Percentiles rank a stretch among this genome's conserved stretches.
phyloP scores from a whole-genome alignment of 2,113 vertebrate genomes.

The Catharus fuscescens region DNA sequence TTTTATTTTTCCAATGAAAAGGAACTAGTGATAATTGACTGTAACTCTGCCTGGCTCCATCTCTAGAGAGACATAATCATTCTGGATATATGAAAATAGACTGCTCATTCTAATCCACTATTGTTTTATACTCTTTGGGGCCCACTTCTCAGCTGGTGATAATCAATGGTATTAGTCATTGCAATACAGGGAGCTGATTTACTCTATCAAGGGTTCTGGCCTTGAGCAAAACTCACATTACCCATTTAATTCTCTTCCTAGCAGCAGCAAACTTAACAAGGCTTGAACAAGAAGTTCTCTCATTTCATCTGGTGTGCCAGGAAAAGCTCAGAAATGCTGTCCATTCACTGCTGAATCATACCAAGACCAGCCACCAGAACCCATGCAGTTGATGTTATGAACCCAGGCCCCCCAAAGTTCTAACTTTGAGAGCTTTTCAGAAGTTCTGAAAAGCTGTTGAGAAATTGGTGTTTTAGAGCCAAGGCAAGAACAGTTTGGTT shows the following conservation, averaged over 20 bases:
- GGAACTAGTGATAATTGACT: slow-evolving; percentile 38
- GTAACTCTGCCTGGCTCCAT: slow-evolving; percentile 11
- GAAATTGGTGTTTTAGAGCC: background rate
- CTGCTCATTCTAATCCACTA: slow-evolving; percentile 45
- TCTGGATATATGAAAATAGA: slow-evolving; percentile 64
- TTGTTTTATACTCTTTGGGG: slow-evolving; percentile 45
- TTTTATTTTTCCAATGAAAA: slow-evolving; percentile 28
- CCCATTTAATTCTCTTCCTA: background rate
- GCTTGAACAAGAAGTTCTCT: background rate
- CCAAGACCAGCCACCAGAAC: background rate
- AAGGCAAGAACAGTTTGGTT: background rate
- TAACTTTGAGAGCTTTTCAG: background rate
- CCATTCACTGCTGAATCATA: background rate
- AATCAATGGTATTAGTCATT: slow-evolving; percentile 27
- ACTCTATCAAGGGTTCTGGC: background rate
- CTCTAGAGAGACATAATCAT: slow-evolving; percentile 54
- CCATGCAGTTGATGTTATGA: background rate
- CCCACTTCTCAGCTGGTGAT: slow-evolving; percentile 9
- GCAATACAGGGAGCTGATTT: slow-evolving; percentile 10
- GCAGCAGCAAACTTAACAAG: background rate
- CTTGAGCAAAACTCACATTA: background rate
- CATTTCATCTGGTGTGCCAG: background rate
- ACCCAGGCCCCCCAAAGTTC: background rate
- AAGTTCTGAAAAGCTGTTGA: background rate
- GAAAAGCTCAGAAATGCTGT: background rate